These are phyloP conservation scores for Emmelina monodactyla DNA, from an alignment of 2,888 invertebrate genomes.

Conservation along the genomic window DNA sequence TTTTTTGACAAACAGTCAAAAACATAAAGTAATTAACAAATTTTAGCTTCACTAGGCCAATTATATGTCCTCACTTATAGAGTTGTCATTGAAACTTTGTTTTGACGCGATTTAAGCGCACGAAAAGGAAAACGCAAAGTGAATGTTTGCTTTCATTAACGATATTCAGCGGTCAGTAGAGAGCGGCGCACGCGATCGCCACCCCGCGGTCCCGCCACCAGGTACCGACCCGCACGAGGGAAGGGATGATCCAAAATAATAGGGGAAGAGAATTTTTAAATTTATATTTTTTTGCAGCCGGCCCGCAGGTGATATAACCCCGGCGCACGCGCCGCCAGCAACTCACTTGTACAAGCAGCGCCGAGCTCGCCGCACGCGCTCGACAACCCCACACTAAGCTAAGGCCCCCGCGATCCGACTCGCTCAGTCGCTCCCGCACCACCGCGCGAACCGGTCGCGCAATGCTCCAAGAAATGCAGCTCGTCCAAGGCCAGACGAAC, in stretches of 20 bases:
- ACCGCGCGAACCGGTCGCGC: conserved; percentile 30
- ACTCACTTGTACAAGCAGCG: conserved; percentile 59
- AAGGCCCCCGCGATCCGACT: conserved; percentile 37
- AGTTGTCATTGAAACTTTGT: too few relatives aligned
- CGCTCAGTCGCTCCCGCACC: conserved; percentile 29
- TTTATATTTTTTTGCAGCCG: conserved; percentile 65
- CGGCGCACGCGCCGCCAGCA: conserved; percentile 56
- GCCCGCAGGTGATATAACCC: conserved; percentile 66
- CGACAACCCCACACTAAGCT: too few relatives aligned
- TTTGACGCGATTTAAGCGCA: conserved; percentile 1
- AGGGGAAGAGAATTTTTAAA: conserved; percentile 66
- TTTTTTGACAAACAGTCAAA: too few relatives aligned
- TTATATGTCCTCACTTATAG: too few relatives aligned
- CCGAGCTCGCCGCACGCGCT: conserved; percentile 42
- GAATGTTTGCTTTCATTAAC: background rate
- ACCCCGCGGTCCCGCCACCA: conserved; percentile 37
- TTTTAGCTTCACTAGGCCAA: too few relatives aligned
- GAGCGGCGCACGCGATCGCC: conserved; percentile 55
- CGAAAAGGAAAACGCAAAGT: background rate
- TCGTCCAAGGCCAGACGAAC: conserved; percentile 64
- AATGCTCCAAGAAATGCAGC: conserved; percentile 49
- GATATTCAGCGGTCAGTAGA: conserved; percentile 41
- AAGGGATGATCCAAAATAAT: conserved; percentile 67
- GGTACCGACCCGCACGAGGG: conserved; percentile 60
- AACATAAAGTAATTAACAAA: too few relatives aligned